Conservation (phyloP, 2,113 vertebrate species). For the Colinus virginianus region DNA sequence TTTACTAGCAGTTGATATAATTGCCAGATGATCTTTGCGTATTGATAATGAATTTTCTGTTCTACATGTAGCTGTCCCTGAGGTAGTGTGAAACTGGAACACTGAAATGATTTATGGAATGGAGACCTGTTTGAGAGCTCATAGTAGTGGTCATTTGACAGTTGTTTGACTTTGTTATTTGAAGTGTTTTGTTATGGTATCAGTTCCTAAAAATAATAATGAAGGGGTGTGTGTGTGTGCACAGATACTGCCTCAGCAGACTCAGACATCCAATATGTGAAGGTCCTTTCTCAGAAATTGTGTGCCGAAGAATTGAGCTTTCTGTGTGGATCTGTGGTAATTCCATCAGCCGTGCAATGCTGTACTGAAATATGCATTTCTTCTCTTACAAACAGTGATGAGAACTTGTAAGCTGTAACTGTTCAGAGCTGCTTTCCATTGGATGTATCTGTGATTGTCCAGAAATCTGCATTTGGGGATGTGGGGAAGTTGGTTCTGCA, state of each 20-base stretch:
- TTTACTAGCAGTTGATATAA: background rate
- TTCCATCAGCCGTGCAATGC: background rate
- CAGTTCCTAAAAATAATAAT: background rate
- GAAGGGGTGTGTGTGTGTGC: fast-evolving
- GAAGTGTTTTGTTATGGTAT: constrained; percentile 8
- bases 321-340: background rate
- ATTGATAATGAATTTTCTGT: constrained; percentile 34
- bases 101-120: constrained; percentile 23
- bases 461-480: background rate
- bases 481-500: background rate
- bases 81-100: constrained; percentile 27
- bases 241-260: background rate
- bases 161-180: constrained; percentile 54
- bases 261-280: background rate
- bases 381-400: background rate
- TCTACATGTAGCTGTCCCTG: background rate
- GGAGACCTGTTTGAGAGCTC: constrained; percentile 29
- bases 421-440: background rate
- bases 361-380: background rate
- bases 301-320: background rate
- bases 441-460: background rate
- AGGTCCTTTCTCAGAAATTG: background rate
- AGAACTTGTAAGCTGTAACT: background rate
- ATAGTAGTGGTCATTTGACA: constrained; percentile 2
- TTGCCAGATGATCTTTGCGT: constrained; percentile 35